Evolutionary conservation across 2,113 vertebrate genomes (phyloP).

Genomic region (Prolemur simus): DNA sequence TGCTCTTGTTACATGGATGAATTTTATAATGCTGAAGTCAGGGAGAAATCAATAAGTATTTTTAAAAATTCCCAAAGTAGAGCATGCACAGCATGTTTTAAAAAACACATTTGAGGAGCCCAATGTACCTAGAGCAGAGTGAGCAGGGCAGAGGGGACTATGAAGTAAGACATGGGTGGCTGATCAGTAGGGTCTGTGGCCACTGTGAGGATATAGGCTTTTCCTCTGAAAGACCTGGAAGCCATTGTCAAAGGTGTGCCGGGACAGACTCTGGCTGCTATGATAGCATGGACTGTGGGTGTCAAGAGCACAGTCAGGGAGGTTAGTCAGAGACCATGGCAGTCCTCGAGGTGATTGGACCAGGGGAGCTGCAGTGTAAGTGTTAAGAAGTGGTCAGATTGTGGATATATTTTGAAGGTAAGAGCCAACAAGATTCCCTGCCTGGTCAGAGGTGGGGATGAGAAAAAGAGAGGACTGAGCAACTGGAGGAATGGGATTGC

Average conservation of each 20-base stretch:
- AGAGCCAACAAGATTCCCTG: neutral
- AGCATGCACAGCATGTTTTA: neutral
- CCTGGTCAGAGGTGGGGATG: neutral
- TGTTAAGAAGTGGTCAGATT: neutral
- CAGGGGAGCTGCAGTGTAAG: neutral
- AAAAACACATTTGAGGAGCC: neutral
- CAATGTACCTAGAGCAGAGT: neutral
- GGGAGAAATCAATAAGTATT: too few species aligned
- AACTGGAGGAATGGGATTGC: neutral
- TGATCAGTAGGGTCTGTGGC: neutral
- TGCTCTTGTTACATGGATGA: too few species aligned
- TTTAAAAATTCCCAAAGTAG: neutral
- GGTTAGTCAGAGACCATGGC: neutral
- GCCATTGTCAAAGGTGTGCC: neutral
- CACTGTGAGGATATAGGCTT: neutral
- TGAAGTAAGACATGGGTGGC: neutral
- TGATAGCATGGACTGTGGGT: neutral
- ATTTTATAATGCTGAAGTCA: too few species aligned
- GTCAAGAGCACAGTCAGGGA: neutral
- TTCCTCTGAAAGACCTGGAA: neutral
- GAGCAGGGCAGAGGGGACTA: neutral
- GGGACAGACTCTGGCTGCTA: neutral
- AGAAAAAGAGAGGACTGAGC: neutral
- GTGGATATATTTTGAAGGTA: neutral
- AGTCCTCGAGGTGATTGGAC: neutral